Conservation (phyloP, 1,140 invertebrate genomes). For the Macrosteles quadrilineatus region DNA sequence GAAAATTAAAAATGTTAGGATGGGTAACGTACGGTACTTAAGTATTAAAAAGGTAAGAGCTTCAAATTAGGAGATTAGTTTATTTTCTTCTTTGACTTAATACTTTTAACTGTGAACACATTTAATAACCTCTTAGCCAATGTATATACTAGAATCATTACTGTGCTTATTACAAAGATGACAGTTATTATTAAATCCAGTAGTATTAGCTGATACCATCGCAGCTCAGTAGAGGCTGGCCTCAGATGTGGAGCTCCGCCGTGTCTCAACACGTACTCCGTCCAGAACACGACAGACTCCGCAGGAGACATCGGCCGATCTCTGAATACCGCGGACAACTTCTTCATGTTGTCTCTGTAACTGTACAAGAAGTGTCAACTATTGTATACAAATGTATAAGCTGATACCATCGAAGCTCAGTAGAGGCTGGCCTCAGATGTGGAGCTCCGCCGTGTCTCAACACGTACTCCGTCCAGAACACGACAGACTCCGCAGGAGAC, state of each 20-base stretch:
- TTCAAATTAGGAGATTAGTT: no score
- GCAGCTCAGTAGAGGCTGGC: constrained; percentile 57
- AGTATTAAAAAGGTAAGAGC: no score
- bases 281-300: constrained; percentile 62
- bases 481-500: constrained; percentile 54
- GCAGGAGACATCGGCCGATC: constrained; percentile 56
- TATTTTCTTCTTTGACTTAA: no score
- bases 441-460: constrained; percentile 59
- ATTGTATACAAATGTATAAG: constrained; percentile 38
- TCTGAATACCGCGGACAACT: constrained; percentile 48
- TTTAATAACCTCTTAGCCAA: no score
- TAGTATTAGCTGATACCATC: constrained; percentile 60
- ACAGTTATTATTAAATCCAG: constrained; percentile 56
- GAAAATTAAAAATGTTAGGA: no score
- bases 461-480: constrained; percentile 65
- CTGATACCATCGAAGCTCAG: constrained; percentile 48
- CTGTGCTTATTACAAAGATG: no score
- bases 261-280: constrained; percentile 62
- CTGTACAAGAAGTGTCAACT: constrained; percentile 38
- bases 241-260: constrained; percentile 58
- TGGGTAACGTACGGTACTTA: no score
- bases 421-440: constrained; percentile 57
- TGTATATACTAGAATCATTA: no score
- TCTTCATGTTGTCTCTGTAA: constrained; percentile 47
- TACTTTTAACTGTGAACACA: no score